These are phyloP conservation scores for Tympanoctomys barrerae DNA, from an alignment of 2,797 vertebrate species.

Conservation along the genomic window DNA sequence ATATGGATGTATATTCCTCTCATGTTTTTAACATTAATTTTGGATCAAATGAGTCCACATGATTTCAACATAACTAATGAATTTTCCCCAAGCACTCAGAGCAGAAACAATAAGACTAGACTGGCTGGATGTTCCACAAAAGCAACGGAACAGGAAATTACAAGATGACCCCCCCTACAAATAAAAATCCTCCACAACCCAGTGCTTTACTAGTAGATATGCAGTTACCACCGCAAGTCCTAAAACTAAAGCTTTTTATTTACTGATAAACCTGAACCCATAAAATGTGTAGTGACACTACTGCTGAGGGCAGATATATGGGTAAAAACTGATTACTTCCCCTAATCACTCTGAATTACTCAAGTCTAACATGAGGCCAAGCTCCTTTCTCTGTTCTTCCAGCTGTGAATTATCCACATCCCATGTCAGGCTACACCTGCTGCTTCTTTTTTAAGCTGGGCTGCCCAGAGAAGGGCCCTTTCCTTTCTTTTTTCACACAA, in stretches of 20 bases:
- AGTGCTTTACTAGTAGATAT: neutral
- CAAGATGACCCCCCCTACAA: neutral
- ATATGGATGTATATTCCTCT: neutral
- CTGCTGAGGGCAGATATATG: neutral
- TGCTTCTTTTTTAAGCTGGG: neutral
- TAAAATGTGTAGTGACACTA: neutral
- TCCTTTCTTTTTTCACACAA: neutral
- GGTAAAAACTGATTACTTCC: neutral
- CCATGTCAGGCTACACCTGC: neutral
- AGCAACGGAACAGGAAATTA: neutral
- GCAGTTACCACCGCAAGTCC: neutral
- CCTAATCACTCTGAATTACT: neutral
- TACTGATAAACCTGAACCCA: neutral
- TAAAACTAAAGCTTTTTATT: slow-evolving; percentile 28
- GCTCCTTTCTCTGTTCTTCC: neutral
- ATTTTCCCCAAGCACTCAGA: neutral
- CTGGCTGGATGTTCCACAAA: neutral
- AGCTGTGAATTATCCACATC: neutral
- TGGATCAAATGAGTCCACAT: neutral
- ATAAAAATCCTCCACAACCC: neutral
- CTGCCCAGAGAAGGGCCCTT: neutral
- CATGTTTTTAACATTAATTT: neutral
- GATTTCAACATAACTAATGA: neutral
- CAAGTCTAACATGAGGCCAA: neutral
- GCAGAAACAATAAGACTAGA: neutral